A percentile compares a stretch with the other conserved stretches of the same genome.
Conservation (phyloP, 2,888 invertebrate species). For the Scelioninae gen. 2 region DNA sequence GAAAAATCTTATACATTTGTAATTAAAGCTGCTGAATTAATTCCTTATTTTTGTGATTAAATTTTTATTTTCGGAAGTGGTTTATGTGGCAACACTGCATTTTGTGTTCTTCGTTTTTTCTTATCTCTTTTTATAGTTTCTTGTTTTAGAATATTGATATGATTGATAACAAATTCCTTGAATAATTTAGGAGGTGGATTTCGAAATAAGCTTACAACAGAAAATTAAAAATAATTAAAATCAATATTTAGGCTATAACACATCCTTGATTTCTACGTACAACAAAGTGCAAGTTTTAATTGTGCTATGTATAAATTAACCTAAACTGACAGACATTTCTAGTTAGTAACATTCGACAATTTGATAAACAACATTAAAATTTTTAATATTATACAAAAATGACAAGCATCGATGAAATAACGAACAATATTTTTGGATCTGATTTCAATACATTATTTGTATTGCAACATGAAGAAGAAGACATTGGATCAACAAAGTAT, state of each 20-base stretch:
- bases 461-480: constrained; percentile 57
- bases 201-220: no score
- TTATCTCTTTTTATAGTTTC: no score
- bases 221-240: neutral
- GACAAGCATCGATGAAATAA: constrained; percentile 66
- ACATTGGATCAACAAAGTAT: constrained; percentile 58
- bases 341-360: constrained; percentile 6
- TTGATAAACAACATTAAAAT: neutral
- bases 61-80: no score
- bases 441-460: constrained; percentile 50
- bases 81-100: no score
- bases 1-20: no score
- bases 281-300: constrained; percentile 5
- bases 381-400: constrained; percentile 13
- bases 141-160: no score
- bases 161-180: no score
- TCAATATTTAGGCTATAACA: neutral
- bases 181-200: no score
- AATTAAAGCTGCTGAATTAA: no score
- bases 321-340: constrained; percentile 10
- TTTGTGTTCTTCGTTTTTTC: no score
- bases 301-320: constrained; percentile 8
- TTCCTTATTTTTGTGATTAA: no score
- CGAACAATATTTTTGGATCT: constrained; percentile 65
- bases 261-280: neutral